Conservation (phyloP, 2,797 vertebrate genomes). For the Pangasius macronema region DNA sequence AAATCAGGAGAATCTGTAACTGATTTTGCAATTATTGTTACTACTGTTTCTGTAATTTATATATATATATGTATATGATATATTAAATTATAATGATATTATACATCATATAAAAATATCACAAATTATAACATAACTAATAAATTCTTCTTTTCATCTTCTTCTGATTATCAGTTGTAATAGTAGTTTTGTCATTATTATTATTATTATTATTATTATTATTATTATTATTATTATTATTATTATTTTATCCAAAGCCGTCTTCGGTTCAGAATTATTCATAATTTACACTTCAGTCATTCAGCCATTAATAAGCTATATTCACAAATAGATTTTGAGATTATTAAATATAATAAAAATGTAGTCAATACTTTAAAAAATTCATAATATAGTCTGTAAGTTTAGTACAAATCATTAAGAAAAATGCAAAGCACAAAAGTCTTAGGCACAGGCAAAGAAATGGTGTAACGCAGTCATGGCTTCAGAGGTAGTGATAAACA, state of each 20-base stretch:
- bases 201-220: background rate
- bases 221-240: background rate
- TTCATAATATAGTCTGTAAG: too few relatives aligned
- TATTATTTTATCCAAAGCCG: background rate
- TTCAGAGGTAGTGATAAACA: background rate
- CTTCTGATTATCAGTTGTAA: too few relatives aligned
- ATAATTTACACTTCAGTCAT: background rate
- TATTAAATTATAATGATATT: too few relatives aligned
- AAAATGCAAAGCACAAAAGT: background rate
- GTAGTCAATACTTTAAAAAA: background rate
- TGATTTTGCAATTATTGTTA: background rate
- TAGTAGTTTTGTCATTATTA: background rate
- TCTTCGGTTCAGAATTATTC: background rate
- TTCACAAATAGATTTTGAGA: background rate
- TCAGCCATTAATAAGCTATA: background rate
- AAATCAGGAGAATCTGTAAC: background rate
- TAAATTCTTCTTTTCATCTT: background rate
- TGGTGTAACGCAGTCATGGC: background rate
- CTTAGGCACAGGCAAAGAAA: background rate
- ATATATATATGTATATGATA: background rate
- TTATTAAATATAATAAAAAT: background rate
- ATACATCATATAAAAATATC: too few relatives aligned
- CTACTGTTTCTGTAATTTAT: background rate
- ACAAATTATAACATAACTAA: background rate
- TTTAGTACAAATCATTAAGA: background rate